phyloP scores from a whole-genome alignment of 2,797 vertebrate genomes.

The Leptatherina wallacei region DNA sequence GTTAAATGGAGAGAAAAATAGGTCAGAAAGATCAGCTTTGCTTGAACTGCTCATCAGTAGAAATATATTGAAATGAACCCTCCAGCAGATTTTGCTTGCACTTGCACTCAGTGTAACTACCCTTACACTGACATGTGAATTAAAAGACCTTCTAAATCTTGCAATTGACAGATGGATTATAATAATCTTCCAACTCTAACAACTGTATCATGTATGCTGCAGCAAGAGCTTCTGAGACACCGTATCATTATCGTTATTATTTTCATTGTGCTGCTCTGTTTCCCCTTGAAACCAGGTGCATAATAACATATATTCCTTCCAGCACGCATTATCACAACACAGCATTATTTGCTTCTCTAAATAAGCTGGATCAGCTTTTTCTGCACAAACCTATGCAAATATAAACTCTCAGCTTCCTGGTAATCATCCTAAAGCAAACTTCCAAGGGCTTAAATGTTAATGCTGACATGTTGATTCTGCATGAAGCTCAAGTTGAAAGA shows the following conservation, averaged over 20 bases:
- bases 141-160: constrained; percentile 1
- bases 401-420: constrained; percentile 4
- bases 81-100: not conserved
- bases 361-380: constrained; percentile 25
- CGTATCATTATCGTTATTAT: too few species aligned
- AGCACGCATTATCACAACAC: constrained; percentile 12
- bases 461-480: not conserved
- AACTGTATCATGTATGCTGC: not conserved
- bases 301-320: not conserved
- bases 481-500: constrained; percentile 3
- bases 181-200: not conserved
- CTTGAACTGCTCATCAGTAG: constrained; percentile 1
- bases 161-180: not conserved
- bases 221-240: not conserved
- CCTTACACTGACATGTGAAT: not conserved
- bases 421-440: constrained; percentile 8
- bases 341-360: not conserved
- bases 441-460: not conserved
- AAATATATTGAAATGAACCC: constrained; percentile 3
- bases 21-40: constrained; percentile 2
- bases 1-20: constrained; percentile 14
- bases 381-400: constrained; percentile 3
- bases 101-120: not conserved
- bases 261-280: not conserved
- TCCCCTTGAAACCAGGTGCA: not conserved